Percentiles rank a stretch among this genome's conserved stretches.
These are phyloP conservation scores for Drosophila cracens DNA, from an alignment of 2,888 invertebrate species.

Conservation along the genomic window DNA sequence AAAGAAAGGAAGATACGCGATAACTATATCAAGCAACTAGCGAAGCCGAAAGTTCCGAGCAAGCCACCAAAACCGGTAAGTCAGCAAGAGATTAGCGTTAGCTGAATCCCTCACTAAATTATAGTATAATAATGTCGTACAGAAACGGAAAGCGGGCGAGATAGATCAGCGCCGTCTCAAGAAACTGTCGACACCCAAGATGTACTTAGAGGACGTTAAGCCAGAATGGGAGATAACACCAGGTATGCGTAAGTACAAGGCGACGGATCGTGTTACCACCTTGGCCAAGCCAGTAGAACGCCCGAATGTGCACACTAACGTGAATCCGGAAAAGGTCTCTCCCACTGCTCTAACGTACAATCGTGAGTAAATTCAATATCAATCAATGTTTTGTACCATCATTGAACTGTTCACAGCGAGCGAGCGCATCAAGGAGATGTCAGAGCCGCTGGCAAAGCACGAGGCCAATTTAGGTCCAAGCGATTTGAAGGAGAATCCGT, in stretches of 20 bases:
- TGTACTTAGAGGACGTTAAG: constrained; percentile 38
- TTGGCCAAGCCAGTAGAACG: constrained; percentile 47
- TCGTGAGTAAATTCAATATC: constrained; percentile 45
- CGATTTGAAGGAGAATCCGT: constrained; percentile 86
- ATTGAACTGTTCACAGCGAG: constrained; percentile 53
- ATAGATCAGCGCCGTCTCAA: constrained; percentile 58
- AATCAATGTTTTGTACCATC: neutral
- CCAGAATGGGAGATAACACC: constrained; percentile 69
- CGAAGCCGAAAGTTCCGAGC: constrained; percentile 74
- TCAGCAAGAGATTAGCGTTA: neutral
- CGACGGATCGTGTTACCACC: constrained; percentile 50
- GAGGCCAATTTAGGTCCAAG: constrained; percentile 77
- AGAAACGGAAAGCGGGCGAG: constrained; percentile 48
- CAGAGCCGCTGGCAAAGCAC: constrained; percentile 71
- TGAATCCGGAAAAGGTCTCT: constrained; percentile 60
- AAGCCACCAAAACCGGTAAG: constrained; percentile 62
- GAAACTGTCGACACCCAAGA: constrained; percentile 65
- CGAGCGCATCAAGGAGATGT: constrained; percentile 70
- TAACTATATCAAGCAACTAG: constrained; percentile 65
- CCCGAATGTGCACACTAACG: constrained; percentile 48
- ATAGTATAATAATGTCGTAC: neutral
- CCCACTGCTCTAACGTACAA: constrained; percentile 68
- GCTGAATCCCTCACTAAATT: neutral
- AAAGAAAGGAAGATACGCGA: constrained; percentile 58
- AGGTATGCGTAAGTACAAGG: constrained; percentile 42